phyloP scores from a whole-genome alignment of 2,113 vertebrate species.

The Lagenorhynchus albirostris region DNA sequence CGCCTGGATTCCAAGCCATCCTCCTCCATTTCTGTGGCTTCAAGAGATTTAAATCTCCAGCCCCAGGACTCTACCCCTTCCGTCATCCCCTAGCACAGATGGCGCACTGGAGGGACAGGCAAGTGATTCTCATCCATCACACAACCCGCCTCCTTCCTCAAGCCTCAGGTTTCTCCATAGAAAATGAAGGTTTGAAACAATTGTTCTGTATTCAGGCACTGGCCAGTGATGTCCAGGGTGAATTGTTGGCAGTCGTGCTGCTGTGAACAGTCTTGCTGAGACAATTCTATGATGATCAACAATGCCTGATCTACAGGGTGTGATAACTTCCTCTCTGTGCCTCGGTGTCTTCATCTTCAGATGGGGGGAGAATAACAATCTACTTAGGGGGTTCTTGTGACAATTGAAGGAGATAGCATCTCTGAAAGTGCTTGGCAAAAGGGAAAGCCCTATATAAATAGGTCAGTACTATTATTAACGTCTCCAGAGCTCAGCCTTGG shows the following conservation, averaged over 20 bases:
- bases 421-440: slow-evolving; percentile 8
- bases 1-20: neutral
- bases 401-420: slow-evolving; percentile 13
- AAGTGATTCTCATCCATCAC: neutral
- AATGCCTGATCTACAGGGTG: neutral
- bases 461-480: neutral
- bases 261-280: neutral
- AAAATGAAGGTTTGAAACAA: slow-evolving; percentile 9
- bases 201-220: neutral
- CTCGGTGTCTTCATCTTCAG: neutral
- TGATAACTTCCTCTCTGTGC: neutral
- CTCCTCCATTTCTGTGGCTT: neutral
- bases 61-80: neutral
- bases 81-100: neutral
- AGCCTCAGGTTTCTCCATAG: neutral
- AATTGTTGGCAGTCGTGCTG: neutral
- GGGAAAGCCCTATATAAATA: neutral
- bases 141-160: neutral
- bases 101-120: neutral
- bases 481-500: slow-evolving; percentile 11
- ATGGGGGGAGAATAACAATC: neutral
- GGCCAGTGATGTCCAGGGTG: neutral
- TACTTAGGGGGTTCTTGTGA: neutral
- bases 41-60: neutral
- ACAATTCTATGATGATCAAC: neutral